Conservation (phyloP, 2,113 vertebrate species). For the Acrocephalus arundinaceus region DNA sequence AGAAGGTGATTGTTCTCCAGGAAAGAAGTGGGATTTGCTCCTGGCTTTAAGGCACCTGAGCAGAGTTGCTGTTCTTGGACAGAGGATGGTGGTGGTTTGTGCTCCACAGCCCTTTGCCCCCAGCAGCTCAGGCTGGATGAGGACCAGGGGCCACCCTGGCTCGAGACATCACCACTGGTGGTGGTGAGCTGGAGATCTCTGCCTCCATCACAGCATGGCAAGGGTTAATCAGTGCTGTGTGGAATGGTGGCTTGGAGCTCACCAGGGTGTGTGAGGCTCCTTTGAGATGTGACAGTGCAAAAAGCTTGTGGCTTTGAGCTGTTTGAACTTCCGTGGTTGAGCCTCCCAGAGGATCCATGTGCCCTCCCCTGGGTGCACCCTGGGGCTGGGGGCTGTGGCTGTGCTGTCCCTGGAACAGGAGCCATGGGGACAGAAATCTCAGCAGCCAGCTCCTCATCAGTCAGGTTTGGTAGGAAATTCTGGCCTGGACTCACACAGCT, state of each 20-base stretch:
- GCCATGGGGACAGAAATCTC: not conserved
- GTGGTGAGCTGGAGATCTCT: not conserved
- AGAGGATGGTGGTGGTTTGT: not conserved
- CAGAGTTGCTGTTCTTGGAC: not conserved
- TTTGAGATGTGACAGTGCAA: not conserved
- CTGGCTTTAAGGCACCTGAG: not conserved
- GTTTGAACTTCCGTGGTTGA: not conserved
- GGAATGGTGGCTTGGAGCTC: not conserved
- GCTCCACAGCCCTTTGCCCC: not conserved
- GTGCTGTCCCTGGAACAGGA: fast-evolving
- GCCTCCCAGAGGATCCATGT: not conserved
- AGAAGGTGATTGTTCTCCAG: not conserved
- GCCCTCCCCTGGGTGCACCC: not conserved
- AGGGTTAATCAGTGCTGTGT: fast-evolving
- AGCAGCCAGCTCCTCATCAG: not conserved
- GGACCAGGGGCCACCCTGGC: not conserved
- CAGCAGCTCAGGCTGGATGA: not conserved
- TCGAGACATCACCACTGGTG: fast-evolving
- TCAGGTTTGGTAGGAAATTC: not conserved
- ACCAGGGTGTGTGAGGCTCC: fast-evolving
- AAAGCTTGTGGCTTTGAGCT: not conserved
- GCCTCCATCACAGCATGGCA: fast-evolving
- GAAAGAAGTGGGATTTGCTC: not conserved
- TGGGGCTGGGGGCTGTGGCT: not conserved
- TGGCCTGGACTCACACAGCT: fast-evolving